Evolutionary conservation across 2,113 vertebrate genomes (phyloP).

Genomic region (Melanostigma gelatinosum): DNA sequence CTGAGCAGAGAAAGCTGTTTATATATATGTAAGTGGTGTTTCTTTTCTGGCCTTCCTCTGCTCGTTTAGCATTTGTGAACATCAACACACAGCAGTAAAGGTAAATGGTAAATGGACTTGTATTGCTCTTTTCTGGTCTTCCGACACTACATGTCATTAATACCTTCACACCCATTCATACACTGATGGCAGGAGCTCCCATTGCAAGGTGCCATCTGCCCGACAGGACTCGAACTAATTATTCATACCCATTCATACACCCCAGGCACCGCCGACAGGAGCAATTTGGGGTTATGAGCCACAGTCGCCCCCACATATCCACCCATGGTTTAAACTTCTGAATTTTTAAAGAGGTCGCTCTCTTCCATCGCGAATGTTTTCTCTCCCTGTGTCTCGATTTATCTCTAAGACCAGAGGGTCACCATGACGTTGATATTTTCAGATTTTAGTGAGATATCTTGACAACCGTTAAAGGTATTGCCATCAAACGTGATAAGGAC

Average conservation of each 20-base stretch:
- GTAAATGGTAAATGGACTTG: background rate
- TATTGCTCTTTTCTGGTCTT: too few species aligned
- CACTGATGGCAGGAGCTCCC: too few species aligned
- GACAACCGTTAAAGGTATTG: background rate
- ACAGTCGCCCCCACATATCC: background rate
- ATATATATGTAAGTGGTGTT: background rate
- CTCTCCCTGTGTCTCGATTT: background rate
- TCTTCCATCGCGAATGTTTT: background rate
- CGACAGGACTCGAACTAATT: too few species aligned
- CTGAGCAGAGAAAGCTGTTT: background rate
- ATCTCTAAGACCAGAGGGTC: background rate
- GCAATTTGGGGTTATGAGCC: too few species aligned
- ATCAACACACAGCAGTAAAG: background rate
- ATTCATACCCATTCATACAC: too few species aligned
- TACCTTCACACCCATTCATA: too few species aligned
- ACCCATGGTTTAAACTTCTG: background rate
- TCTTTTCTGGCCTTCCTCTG: background rate
- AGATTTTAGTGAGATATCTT: too few species aligned
- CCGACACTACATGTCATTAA: too few species aligned
- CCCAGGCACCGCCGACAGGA: too few species aligned
- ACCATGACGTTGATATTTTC: background rate
- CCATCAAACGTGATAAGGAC: background rate
- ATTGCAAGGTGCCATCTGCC: too few species aligned
- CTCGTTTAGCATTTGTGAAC: slow-evolving; percentile 4
- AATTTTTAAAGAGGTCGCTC: background rate